Conservation (phyloP, 2,888 invertebrate genomes). For the Tillus elongatus region DNA sequence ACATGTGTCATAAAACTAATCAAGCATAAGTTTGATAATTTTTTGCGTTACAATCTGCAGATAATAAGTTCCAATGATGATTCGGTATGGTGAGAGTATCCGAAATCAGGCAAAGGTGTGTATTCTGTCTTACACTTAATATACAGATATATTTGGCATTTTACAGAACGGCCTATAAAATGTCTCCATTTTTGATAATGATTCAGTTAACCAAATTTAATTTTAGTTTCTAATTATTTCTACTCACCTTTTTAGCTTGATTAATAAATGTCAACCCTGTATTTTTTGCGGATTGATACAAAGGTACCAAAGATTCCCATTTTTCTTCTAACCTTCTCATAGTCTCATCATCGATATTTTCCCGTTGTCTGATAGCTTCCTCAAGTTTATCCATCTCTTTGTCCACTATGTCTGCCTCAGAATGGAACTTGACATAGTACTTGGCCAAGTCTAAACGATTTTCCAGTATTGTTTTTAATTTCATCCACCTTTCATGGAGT, state of each 20-base stretch:
- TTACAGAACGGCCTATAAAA: no score
- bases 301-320: conserved; percentile 55
- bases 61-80: no score
- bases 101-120: no score
- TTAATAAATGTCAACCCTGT: conserved; percentile 60
- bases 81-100: no score
- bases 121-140: no score
- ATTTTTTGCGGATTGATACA: conserved; percentile 57
- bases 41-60: no score
- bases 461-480: conserved; percentile 51
- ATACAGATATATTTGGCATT: no score
- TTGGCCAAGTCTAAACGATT: conserved; percentile 57
- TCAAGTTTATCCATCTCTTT: conserved; percentile 59
- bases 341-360: conserved; percentile 45
- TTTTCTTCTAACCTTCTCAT: conserved; percentile 50
- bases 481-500: conserved; percentile 54
- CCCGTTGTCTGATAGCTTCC: conserved; percentile 44
- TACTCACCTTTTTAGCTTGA: conserved; percentile 48
- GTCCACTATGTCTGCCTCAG: conserved; percentile 56
- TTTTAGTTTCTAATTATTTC: no score
- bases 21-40: no score
- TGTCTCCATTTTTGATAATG: no score
- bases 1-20: no score
- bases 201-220: no score
- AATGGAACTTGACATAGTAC: conserved; percentile 63